Base-by-base conservation (phyloP, 2,888 invertebrate genomes). In the Hybos culiciformis region DNA sequence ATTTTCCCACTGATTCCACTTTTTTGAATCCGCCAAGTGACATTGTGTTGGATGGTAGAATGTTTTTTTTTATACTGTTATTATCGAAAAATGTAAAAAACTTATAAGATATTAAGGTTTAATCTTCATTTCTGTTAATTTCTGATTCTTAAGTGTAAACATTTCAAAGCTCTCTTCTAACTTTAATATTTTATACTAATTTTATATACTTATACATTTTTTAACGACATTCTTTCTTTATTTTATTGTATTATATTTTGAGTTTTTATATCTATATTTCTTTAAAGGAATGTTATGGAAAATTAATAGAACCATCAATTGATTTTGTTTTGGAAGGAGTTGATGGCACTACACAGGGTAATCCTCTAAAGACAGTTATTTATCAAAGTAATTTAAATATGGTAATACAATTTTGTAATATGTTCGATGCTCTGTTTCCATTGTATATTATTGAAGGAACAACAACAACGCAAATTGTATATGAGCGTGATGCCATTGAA, bases 361-460 rank as follows among this genome's bases (percentile, higher is more conserved):
- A 72, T 38, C 87, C 86, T 9, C 67, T 92, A 41, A 82, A 79
- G 63, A 79, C 80, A 20, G 84, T 92, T 36, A 78, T 92, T 24
- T 80, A 82, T 12, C 85, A 87, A 62, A 91, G 90, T 1, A 78
- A 80, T 36, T 70, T 93, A 1, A 92, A 92, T 62, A 75, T 93
- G 83, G 81, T 90, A 4, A 75, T 76, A 3, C 93, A 93, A 61
- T 69, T 93, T 15, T 83, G 87, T 58, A 74, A 74, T 54, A 79
- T 88, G 69, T 76, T 88, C 44, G 85, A 86, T 53, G 78, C 83
- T 0, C 68, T 88, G 20, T 66, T 77, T 55, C 63, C 65, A 5
- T 43, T 49, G 4, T 23, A 32, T 12, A 36, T 14, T 14, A n/a
- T n/a, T 3, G 36, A 36, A n/a, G 14, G 12, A n/a, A 59, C 56